Evolutionary conservation across 2,888 invertebrate genomes (phyloP), one percentile per base, ranked within the genome.

Genomic region (Cerceris rybyensis): DNA sequence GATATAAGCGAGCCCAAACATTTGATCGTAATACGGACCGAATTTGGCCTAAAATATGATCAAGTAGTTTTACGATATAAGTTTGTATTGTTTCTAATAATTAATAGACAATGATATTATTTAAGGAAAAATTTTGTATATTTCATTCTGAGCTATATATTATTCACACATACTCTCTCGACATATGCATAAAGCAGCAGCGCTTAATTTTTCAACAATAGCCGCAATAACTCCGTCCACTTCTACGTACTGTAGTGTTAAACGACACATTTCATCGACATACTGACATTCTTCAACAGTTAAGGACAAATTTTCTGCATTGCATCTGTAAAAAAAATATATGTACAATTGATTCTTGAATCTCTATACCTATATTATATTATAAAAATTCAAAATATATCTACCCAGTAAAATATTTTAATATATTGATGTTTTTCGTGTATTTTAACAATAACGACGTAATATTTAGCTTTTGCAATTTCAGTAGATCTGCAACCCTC

Each of bases 401-500:
- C 81, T 70, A 90, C 90, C 61, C 70, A 52, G 83, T 70, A 39
- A 85, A 79, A 66, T 68, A 71, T 72, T 86, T 85, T 8, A 91
- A 74, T 64, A 85, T 46, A 6, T 77, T 71, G 14, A 74, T 46
- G 50, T 85, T 61, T 46, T 82, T 76, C 6, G 71, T 81, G 8
- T 46, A 52, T 13, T 88, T 64, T 50, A 87, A 78, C 13, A 90
- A 85, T 14, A 69, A 64, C 43, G 81, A 83, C 9, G 83, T 50
- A 43, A 86, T 86, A 39, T 80, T 41, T 7, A 88, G 72, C 71
- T 78, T 82, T 57, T 87, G 70, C 55, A 88, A 60, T 49, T 67
- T 50, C n/a, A 91, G 69, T 67, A 89, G 68, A 55, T 77, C 52
- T 13, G 88, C 85, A 6, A 89, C 50, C 82, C 85, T 87, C 42